A percentile compares a stretch with the other conserved stretches of the same genome.
phyloP scores from a whole-genome alignment of 2,888 invertebrate genomes.

The Eristalis tenax region DNA sequence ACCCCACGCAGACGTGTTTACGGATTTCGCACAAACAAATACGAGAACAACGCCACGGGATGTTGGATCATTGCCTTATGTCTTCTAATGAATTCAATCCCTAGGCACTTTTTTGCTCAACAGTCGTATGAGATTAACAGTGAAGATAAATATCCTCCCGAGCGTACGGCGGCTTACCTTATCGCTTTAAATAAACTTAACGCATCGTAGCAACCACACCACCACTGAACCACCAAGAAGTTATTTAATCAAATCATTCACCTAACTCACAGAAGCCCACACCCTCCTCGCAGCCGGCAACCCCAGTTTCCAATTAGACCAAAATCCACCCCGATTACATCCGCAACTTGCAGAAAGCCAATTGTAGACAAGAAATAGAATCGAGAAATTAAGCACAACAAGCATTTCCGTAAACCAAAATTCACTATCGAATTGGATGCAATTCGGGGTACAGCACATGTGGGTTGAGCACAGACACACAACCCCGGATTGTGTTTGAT shows the following conservation, averaged over 20 bases:
- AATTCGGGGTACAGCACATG: conserved; percentile 49
- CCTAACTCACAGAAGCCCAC: conserved; percentile 1
- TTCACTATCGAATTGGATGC: conserved; percentile 64
- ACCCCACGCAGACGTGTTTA: neutral
- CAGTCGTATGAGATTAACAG: neutral
- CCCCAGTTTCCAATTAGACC: conserved; percentile 53
- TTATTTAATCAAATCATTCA: conserved; percentile 23
- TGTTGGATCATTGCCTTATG: neutral
- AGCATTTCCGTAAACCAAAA: conserved; percentile 53
- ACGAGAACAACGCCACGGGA: neutral
- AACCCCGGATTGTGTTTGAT: neutral
- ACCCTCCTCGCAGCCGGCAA: neutral
- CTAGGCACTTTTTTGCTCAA: neutral
- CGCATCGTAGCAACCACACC: neutral
- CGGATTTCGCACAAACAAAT: neutral
- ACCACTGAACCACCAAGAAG: neutral
- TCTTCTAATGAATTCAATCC: neutral
- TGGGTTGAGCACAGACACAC: neutral
- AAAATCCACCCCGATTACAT: conserved; percentile 34
- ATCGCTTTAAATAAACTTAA: conserved; percentile 5
- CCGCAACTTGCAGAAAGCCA: conserved; percentile 45
- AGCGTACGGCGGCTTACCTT: neutral
- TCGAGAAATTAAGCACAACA: conserved; percentile 64
- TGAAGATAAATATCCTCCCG: neutral
- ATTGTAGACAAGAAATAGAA: conserved; percentile 44